phyloP scores from a whole-genome alignment of 2,797 vertebrate species.

The Mallotus villosus region DNA sequence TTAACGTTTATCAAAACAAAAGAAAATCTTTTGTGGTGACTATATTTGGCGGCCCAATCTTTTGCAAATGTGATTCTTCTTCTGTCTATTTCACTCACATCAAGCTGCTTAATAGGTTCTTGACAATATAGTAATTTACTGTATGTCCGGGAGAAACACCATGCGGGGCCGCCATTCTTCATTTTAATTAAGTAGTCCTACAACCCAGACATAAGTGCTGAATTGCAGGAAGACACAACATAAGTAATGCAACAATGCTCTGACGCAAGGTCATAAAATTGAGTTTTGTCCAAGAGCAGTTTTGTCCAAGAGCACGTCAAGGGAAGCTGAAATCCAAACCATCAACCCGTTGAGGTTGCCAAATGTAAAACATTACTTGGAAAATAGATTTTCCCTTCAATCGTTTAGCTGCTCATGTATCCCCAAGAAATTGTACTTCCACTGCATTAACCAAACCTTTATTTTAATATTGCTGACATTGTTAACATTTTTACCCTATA shows the following conservation, averaged over 20 bases:
- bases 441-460: too few relatives aligned
- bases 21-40: conserved; percentile 20
- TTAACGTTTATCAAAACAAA: too few relatives aligned
- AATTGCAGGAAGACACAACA: conserved; percentile 42
- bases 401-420: too few relatives aligned
- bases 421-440: too few relatives aligned
- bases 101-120: conserved; percentile 25
- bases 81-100: conserved; percentile 38
- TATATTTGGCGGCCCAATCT: neutral
- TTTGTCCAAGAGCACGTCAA: conserved; percentile 32
- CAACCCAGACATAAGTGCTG: conserved; percentile 52
- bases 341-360: conserved; percentile 28
- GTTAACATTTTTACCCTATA: too few relatives aligned
- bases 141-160: conserved; percentile 26
- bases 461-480: too few relatives aligned
- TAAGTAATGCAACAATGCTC: conserved; percentile 59
- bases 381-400: too few relatives aligned
- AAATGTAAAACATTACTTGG: neutral
- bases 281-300: conserved; percentile 45
- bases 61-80: conserved; percentile 33
- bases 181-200: conserved; percentile 47
- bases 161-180: conserved; percentile 20
- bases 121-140: conserved; percentile 20
- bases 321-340: conserved; percentile 36
- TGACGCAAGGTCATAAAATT: conserved; percentile 67